Evolutionary conservation across 1,140 invertebrate genomes (phyloP), one percentile per base, ranked within the genome.

Genomic region (Bombus polaris): DNA sequence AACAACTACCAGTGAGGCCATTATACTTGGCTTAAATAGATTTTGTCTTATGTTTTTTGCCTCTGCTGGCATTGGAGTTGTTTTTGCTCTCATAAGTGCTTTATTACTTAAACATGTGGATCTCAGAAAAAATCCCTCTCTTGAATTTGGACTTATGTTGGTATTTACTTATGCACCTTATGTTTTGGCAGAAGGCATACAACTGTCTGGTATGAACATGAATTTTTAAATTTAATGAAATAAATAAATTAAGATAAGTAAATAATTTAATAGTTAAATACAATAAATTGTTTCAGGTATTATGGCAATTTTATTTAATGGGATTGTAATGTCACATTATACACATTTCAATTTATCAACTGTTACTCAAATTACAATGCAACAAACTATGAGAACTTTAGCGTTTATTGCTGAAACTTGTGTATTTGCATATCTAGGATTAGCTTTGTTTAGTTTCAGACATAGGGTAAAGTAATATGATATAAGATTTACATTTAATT

Each of bases 251-350:
- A 53, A 47, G 47, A 47, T 18, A 18, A 66, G 18, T 22, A 80
- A 79, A 47, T 73, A 53, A 42, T 18, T 68, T 57, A 75, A 37
- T 66, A 83, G 57, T 59, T 57, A 71, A 44, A 71, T 39, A 57
- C 35, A n/a, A 47, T 76, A 62, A 59, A 42, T 78, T 79, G n/a
- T 89, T 96, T 87, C 95, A 98, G 98, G 99, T 84, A 99, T 99
- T 68, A 99, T 99, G 99, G 99, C 99, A 28, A 99, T 99, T 92
- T 95, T 99, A 85, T 99, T 99, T 94, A 99, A 99, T 96, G 99
- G 99, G 5, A 99, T 99, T 93, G 99, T 99, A 0, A 99, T 99
- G 99, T 99, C 99, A 1, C 99, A 99, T 94, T 99, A 99, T 92
- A 99, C 99, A 32, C 99, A 99, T 96, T 99, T 98, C 91, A 99